A percentile compares a stretch with the other conserved stretches of the same genome.
Conservation (phyloP, 2,888 invertebrate species). For the Drosophila pseudotakahashii region DNA sequence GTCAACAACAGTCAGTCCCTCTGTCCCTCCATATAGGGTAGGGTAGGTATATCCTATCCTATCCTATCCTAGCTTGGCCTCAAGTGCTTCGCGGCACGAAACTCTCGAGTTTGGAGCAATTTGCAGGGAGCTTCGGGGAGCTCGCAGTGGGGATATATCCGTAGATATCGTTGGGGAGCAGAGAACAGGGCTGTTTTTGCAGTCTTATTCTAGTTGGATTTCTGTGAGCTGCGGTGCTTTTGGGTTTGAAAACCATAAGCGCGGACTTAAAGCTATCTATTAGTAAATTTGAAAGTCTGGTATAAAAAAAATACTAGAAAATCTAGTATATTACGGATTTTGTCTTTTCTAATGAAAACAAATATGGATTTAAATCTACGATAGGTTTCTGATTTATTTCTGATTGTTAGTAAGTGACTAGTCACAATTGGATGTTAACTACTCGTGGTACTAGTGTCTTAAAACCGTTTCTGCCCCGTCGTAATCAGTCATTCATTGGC, state of each 20-base stretch:
- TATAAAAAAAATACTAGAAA: no score
- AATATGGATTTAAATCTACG: no score
- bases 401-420: no score
- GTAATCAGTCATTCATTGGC: constrained; percentile 35
- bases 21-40: background rate
- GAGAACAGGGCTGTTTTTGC: background rate
- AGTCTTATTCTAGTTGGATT: constrained; percentile 10
- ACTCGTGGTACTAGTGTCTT: background rate
- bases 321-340: no score
- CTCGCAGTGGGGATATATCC: constrained; percentile 32
- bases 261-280: background rate
- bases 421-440: no score
- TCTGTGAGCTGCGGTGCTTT: constrained; percentile 2
- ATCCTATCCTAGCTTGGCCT: background rate
- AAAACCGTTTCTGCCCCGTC: background rate
- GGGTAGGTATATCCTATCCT: background rate
- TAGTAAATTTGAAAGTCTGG: background rate
- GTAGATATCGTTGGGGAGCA: constrained; percentile 26
- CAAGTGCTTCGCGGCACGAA: constrained; percentile 29
- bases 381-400: no score
- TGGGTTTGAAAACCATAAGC: background rate
- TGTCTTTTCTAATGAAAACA: no score
- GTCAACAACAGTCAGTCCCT: constrained; percentile 45
- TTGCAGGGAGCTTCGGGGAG: constrained; percentile 32
- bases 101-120: constrained; percentile 43